Evolutionary conservation across 2,888 invertebrate species (phyloP).

Genomic region (Orthosia gracilis): DNA sequence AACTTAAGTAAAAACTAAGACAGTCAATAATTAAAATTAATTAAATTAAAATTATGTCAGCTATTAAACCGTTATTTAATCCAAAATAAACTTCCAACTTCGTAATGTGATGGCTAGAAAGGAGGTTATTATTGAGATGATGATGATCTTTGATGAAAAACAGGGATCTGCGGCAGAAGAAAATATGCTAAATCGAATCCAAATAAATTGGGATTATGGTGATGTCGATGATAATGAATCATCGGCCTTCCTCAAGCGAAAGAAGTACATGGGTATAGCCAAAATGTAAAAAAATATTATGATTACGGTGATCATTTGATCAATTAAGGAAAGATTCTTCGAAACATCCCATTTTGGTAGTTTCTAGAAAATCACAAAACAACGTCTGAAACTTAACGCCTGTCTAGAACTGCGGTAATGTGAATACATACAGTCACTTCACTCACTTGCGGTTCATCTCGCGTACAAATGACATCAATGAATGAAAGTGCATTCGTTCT

Average conservation of each 20-base stretch:
- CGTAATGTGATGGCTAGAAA: neutral
- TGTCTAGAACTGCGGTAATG: constrained; percentile 28
- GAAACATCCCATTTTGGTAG: neutral
- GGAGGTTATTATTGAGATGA: no score
- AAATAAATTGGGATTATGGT: no score
- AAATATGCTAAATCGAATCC: no score
- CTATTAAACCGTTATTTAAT: neutral
- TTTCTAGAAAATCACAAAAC: constrained; percentile 14
- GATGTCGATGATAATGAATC: no score
- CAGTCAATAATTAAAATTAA: no score
- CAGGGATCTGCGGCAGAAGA: no score
- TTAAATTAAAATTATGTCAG: neutral
- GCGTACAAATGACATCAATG: constrained; percentile 68
- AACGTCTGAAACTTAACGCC: constrained; percentile 1
- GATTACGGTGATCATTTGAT: no score
- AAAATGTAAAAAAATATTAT: neutral
- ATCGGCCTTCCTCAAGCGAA: neutral
- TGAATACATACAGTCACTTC: constrained; percentile 43
- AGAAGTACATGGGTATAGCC: no score
- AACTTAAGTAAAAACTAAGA: no score
- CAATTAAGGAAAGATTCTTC: neutral
- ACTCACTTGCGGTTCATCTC: constrained; percentile 34
- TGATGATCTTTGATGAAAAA: no score
- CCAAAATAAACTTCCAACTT: neutral
- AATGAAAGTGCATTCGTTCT: constrained; percentile 67